Base-by-base conservation (phyloP, 2,888 invertebrate species). In the Nysson spinosus region DNA sequence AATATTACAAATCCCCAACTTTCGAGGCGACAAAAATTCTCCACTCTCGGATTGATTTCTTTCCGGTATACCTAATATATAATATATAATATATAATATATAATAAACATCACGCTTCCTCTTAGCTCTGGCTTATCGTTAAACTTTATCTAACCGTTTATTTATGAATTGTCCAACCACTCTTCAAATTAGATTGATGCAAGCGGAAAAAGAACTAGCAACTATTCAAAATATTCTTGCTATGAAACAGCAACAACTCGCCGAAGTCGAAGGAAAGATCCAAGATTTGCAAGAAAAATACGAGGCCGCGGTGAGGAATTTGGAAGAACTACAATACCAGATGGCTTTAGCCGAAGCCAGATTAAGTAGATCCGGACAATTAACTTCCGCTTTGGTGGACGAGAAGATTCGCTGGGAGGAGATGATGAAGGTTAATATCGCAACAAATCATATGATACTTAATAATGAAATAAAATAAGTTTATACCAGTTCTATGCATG, bases 361-460 rank as follows among this genome's bases (percentile, higher is more conserved):
- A 40, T 88, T 97, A 12, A 91, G 91, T 64, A 90, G 96, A 55
- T 96, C 97, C 0, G 95, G 94, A 0, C 91, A 95, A 67, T 89
- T 97, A 9, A 96, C 96, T 5, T 92, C 95, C 22, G 97, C 97
- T 0, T 88, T 97, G 5, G 93, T 94, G 0, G 96, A 96, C 81
- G 97, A 97, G 85, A 93, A 95, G 87, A 89, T 92, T 1, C 90
- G 96, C 51, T 97, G 97, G 97, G 92, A 94, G 73, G 91, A 93
- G 44, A 91, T 90, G 42, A 93, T 95, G 1, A 84, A 88, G 80
- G 93, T 92, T 14, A 24, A 28, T n/a, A 6, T 12, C 11, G 1
- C 4, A 12, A 30, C 4, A 1, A 16, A 20, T n/a, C 12, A 11
- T 26, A 5, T n/a, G n/a, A n/a, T n/a, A n/a, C n/a, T n/a, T n/a